Evolutionary conservation across 2,113 vertebrate genomes (phyloP), one percentile per base, ranked within the genome.

Genomic region (Paramormyrops kingsleyae): DNA sequence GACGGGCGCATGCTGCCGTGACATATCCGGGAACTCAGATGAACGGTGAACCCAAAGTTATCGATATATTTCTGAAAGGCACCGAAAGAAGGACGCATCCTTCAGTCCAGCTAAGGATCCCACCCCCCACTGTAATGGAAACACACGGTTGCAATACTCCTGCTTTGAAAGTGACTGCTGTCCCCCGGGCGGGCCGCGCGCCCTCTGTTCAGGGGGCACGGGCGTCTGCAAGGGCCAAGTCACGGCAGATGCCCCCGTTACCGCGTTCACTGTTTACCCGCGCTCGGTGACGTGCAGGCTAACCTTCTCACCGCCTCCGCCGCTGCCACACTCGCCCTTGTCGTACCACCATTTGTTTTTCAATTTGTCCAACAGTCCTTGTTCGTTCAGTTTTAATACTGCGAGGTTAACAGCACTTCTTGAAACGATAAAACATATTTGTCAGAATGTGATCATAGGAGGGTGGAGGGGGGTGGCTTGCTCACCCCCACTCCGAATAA

Each of bases 331-430:
- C 92, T 99, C 99, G 96, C 99, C 99, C 97, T 99, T 99, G 99
- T 99, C 99, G 98, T 99, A 99, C 99, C 99, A 99, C 99, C 99
- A 99, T 98, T 99, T 99, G 99, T 99, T 99, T 99, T 99, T 99
- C 98, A 99, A 99, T 99, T 99, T 99, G 99, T 99, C 99, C 99
- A 99, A 99, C 95, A 99, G 98, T 97, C 99, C 99, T 98, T 99
- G 99, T 93, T 99, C 99, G 98, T 99, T 99, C 98, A 99, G 99
- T 98, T 99, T 99, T 99, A 99, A 97, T 92, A 99, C 99, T 96
- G 99, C 99, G 93, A 99, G 99, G 99, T 99, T 99, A 98, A 99
- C 99, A 95, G 98, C 98, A 97, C 99, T 99, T 99, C 99, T 99
- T 99, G 98, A 98, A 99, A 99, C 97, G 97, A 99, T 99, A 99